These are phyloP conservation scores for Leptobrachium leishanense DNA, from an alignment of 2,113 vertebrate genomes.

Conservation along the genomic window DNA sequence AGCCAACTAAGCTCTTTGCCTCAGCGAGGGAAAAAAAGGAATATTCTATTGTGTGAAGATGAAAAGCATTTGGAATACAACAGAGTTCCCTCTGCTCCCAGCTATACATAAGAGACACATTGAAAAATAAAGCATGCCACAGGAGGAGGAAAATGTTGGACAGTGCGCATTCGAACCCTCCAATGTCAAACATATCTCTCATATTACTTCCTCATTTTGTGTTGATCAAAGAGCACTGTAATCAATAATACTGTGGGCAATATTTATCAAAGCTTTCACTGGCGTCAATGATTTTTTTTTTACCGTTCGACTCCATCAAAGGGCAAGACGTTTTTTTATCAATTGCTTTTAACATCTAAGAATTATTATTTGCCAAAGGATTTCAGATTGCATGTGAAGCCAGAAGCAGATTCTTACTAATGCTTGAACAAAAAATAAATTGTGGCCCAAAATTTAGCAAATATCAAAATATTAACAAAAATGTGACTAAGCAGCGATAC, in stretches of 20 bases:
- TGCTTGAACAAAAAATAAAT: too few relatives aligned
- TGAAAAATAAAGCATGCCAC: background rate
- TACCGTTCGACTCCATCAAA: constrained; percentile 9
- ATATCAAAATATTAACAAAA: too few relatives aligned
- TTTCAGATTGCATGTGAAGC: background rate
- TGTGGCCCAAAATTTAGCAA: background rate
- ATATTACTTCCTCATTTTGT: background rate
- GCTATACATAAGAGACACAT: background rate
- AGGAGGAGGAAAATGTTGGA: background rate
- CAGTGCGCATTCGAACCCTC: background rate
- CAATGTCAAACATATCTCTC: background rate
- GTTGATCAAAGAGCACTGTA: background rate
- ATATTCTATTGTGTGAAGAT: too few relatives aligned
- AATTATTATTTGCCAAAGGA: background rate
- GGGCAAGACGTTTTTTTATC: constrained; percentile 11
- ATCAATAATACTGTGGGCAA: constrained; percentile 21
- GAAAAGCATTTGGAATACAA: too few relatives aligned
- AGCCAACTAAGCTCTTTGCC: too few relatives aligned
- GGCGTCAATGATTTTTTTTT: constrained; percentile 9
- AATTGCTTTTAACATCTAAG: constrained; percentile 24
- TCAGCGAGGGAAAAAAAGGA: too few relatives aligned
- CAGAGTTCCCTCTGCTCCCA: too few relatives aligned
- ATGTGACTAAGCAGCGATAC: too few relatives aligned
- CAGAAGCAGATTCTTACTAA: background rate
- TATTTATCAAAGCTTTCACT: constrained; percentile 19